Percentiles rank a stretch among this genome's conserved stretches.
These are phyloP conservation scores for Lepidurus apus DNA, from an alignment of 1,140 invertebrate species.

Conservation along the genomic window DNA sequence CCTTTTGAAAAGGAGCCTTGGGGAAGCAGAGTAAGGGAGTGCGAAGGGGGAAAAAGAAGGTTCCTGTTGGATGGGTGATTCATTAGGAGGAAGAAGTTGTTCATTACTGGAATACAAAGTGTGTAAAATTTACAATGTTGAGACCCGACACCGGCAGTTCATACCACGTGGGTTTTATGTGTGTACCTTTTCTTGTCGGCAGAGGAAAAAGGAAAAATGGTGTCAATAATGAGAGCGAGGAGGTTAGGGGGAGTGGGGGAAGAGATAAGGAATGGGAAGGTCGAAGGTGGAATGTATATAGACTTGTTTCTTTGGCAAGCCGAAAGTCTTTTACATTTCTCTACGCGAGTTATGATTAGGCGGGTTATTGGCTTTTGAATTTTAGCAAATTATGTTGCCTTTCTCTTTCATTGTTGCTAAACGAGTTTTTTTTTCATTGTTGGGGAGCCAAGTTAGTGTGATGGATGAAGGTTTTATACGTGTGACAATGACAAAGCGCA, in stretches of 20 bases:
- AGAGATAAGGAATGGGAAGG: neutral
- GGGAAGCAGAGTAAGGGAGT: neutral
- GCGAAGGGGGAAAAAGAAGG: neutral
- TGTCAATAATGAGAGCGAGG: slow-evolving; percentile 10
- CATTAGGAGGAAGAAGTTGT: neutral
- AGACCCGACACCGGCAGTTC: neutral
- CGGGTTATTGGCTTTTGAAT: neutral
- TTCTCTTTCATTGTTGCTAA: too few relatives aligned
- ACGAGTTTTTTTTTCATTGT: too few relatives aligned
- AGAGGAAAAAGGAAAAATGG: slow-evolving; percentile 14
- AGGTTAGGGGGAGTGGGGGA: neutral
- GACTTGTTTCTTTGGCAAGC: neutral
- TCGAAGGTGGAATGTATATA: slow-evolving; percentile 14
- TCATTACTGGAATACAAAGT: neutral
- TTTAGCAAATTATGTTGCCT: neutral
- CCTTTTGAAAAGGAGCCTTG: neutral
- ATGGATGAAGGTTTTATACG: neutral
- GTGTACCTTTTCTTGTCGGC: slow-evolving; percentile 13
- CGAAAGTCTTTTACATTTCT: neutral
- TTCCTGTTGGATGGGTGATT: neutral
- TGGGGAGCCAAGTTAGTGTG: too few relatives aligned
- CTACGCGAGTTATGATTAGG: neutral
- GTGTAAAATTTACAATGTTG: neutral
- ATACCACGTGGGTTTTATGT: slow-evolving; percentile 18
- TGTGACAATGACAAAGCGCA: neutral